Conservation (phyloP, 2,113 vertebrate genomes). For the Sciurus niger region DNA sequence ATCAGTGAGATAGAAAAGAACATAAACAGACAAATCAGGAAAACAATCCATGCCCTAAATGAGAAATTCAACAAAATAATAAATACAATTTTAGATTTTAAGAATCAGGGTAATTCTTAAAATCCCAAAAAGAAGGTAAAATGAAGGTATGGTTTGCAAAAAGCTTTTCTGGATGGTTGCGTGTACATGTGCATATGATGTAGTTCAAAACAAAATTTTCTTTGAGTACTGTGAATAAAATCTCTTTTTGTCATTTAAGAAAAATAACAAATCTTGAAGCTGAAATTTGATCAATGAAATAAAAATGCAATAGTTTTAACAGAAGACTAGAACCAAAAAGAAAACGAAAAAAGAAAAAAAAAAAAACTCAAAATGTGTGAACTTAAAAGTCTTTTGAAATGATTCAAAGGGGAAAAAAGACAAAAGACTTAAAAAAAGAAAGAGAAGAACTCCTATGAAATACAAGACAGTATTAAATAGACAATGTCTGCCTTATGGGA, state of each 20-base stretch:
- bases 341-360: not conserved
- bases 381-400: not conserved
- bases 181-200: not conserved
- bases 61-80: not conserved
- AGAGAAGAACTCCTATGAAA: no score
- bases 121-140: slow-evolving; percentile 12
- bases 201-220: slow-evolving; percentile 33
- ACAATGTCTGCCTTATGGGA: no score
- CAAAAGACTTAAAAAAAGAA: no score
- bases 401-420: no score
- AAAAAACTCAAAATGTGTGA: not conserved
- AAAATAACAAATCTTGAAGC: no score
- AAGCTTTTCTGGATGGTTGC: not conserved
- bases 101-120: not conserved
- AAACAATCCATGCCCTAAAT: no score
- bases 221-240: not conserved
- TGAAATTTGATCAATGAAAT: not conserved
- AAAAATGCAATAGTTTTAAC: not conserved
- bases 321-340: not conserved
- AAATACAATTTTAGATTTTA: not conserved
- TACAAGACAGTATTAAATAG: no score
- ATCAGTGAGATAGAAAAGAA: no score
- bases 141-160: not conserved
- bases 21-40: no score
- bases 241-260: not conserved